Conservation (phyloP, 2,113 vertebrate genomes). For the Lepidothrix coronata region DNA sequence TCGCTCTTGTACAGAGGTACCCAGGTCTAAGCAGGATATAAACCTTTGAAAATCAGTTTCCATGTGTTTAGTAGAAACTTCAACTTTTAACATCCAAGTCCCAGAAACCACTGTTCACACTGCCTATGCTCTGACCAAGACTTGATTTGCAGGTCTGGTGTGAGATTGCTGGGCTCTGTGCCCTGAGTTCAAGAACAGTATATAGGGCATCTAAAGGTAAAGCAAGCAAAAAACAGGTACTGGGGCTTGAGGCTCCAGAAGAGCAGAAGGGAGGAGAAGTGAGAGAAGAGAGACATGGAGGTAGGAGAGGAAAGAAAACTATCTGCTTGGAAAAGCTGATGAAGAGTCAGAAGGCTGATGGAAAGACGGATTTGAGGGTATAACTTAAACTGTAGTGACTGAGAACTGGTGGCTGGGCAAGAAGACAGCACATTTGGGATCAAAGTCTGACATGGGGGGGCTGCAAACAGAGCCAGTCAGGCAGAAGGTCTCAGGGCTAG, state of each 20-base stretch:
- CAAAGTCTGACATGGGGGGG: not conserved
- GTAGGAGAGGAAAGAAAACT: not conserved
- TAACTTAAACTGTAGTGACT: not conserved
- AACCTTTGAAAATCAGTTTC: not conserved
- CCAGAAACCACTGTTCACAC: not conserved
- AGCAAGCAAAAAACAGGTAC: not conserved
- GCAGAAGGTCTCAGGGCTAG: not conserved
- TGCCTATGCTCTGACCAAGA: not conserved
- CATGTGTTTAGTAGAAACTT: not conserved
- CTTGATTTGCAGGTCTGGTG: not conserved
- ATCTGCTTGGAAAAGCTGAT: not conserved
- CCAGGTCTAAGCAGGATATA: not conserved
- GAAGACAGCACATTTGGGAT: not conserved
- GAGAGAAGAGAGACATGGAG: not conserved
- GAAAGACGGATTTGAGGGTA: not conserved
- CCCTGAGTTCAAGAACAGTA: not conserved
- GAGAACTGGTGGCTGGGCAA: not conserved
- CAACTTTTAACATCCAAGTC: not conserved
- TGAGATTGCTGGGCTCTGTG: not conserved
- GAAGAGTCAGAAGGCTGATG: not conserved
- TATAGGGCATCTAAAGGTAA: not conserved
- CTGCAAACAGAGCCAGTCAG: not conserved
- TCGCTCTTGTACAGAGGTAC: not conserved
- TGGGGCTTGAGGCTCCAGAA: not conserved
- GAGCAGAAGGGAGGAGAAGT: not conserved